Evolutionary conservation across 1,140 invertebrate genomes (phyloP), one percentile per base, ranked within the genome.

Genomic region (Saxidomus purpurata): DNA sequence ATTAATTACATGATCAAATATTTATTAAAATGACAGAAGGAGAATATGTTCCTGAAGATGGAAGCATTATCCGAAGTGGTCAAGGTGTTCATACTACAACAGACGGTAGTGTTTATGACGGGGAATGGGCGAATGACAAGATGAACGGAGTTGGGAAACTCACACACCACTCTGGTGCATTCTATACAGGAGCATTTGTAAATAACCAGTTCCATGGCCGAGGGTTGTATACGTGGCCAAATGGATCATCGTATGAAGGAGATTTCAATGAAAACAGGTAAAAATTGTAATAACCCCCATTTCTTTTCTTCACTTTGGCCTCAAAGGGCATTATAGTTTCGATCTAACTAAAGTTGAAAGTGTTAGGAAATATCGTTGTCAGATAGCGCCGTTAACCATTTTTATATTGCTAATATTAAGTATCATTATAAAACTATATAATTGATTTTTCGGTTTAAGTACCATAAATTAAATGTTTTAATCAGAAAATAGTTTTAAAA

Each of bases 251-350:
- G 63, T 95, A 95, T 88, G 92, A 94, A 36, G 95, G 95, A 49
- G 88, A 93, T 11, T 96, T 96, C 94, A 90, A 91, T 17, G 94
- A 96, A 87, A 96, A 96, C 90, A 95, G 91, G 95, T 95, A 88
- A 67, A 43, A 43, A n/a, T n/a, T n/a, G n/a, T n/a, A n/a, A 52
- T 52, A 19, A n/a, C n/a, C n/a, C n/a, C n/a, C n/a, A n/a, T n/a
- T n/a, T n/a, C n/a, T n/a, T n/a, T n/a, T n/a, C n/a, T n/a, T n/a
- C n/a, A n/a, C n/a, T n/a, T n/a, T n/a, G n/a, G n/a, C n/a, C n/a
- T n/a, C n/a, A n/a, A n/a, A n/a, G n/a, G n/a, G n/a, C n/a, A n/a
- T n/a, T n/a, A n/a, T n/a, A n/a, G n/a, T n/a, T n/a, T n/a, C n/a
- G n/a, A n/a, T n/a, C n/a, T n/a, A n/a, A n/a, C n/a, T n/a, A n/a